These are phyloP conservation scores for Agrotis ipsilon DNA, from an alignment of 2,888 invertebrate genomes.

Conservation along the genomic window DNA sequence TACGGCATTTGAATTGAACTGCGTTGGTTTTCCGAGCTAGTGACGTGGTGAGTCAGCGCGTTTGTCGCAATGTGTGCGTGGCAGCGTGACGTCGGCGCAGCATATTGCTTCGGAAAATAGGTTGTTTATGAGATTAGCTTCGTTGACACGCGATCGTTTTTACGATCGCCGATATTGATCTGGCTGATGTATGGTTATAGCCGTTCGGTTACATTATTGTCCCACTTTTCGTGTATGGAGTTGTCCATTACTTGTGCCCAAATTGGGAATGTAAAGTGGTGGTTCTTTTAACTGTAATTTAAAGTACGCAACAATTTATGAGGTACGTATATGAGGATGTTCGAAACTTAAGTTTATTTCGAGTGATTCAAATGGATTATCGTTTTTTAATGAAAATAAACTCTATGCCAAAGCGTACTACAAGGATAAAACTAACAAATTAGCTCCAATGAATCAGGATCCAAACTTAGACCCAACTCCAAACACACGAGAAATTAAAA, in stretches of 20 bases:
- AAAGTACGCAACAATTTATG: not conserved
- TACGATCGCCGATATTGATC: slow-evolving; percentile 55
- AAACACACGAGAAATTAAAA: slow-evolving; percentile 39
- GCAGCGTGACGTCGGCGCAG: slow-evolving; percentile 72
- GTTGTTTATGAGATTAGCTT: slow-evolving; percentile 72
- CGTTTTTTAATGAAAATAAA: not conserved
- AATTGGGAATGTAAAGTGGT: slow-evolving; percentile 5
- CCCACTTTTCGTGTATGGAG: slow-evolving; percentile 30
- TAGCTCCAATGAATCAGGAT: slow-evolving; percentile 17
- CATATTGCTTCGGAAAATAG: slow-evolving; percentile 74
- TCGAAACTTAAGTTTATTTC: not conserved
- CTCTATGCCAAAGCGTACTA: no score
- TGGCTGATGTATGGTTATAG: slow-evolving; percentile 37
- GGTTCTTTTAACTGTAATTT: not conserved
- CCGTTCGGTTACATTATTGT: slow-evolving; percentile 21
- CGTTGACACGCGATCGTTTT: slow-evolving; percentile 74
- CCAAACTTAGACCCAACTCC: slow-evolving; percentile 7
- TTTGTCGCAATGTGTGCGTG: slow-evolving; percentile 79
- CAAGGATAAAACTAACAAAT: not conserved
- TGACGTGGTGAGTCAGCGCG: slow-evolving; percentile 76
- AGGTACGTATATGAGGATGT: not conserved
- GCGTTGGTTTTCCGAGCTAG: slow-evolving; percentile 78
- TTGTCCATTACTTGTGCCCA: slow-evolving; percentile 20
- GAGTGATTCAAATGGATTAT: not conserved
- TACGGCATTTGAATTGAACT: slow-evolving; percentile 89